Percentiles rank a stretch among this genome's conserved stretches.
Evolutionary conservation across 2,888 invertebrate species (phyloP).

Genomic region (Heliconius cydno): DNA sequence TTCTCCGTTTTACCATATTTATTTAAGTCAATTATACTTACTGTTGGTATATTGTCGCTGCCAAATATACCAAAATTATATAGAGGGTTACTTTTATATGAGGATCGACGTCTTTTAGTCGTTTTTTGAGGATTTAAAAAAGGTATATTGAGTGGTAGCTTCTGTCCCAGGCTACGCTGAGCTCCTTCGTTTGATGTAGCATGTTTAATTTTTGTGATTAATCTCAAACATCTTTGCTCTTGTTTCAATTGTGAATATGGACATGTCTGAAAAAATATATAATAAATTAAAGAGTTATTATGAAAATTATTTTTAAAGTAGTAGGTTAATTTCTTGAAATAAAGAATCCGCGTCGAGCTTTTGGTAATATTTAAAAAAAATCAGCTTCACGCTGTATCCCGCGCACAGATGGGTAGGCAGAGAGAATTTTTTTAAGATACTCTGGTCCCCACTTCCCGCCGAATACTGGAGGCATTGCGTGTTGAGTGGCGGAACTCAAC

Average conservation of each 20-base stretch:
- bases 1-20: slow-evolving; percentile 48
- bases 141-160: background rate
- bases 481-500: too few species aligned
- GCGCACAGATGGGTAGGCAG: too few species aligned
- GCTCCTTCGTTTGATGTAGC: background rate
- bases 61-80: slow-evolving; percentile 63
- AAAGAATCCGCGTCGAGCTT: background rate
- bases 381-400: too few species aligned
- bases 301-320: background rate
- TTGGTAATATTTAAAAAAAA: too few species aligned
- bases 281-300: background rate
- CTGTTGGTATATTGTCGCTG: slow-evolving; percentile 57
- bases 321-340: background rate
- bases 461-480: too few species aligned
- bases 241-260: slow-evolving; percentile 6
- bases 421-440: too few species aligned
- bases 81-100: slow-evolving; percentile 48
- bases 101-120: slow-evolving; percentile 1
- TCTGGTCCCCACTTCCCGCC: too few species aligned
- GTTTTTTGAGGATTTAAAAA: background rate
- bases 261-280: slow-evolving; percentile 1
- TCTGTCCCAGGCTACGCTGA: background rate
- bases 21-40: slow-evolving; percentile 58
- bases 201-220: slow-evolving; percentile 8
- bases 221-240: background rate